A percentile compares a stretch with the other conserved stretches of the same genome.
phyloP scores from a whole-genome alignment of 2,113 vertebrate genomes.

The Semnornis frantzii region DNA sequence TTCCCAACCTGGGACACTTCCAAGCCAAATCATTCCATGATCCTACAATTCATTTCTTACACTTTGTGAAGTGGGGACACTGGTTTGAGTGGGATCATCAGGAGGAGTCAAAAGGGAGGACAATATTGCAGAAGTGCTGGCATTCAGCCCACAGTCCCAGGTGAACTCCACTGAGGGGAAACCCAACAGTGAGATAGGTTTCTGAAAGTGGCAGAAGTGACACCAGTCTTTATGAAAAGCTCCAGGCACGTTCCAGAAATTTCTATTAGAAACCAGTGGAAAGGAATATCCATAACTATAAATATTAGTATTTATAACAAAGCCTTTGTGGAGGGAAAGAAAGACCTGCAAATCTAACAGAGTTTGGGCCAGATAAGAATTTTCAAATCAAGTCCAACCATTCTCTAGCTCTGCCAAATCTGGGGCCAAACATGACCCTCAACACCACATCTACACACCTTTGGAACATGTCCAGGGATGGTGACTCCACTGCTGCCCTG shows the following conservation, averaged over 20 bases:
- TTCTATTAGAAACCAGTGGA: background rate
- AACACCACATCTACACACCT: too few relatives aligned
- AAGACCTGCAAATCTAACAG: background rate
- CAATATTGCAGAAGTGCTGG: background rate
- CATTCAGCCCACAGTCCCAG: fast-evolving
- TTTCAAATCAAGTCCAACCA: too few relatives aligned
- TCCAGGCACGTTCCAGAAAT: background rate
- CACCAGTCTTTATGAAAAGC: background rate
- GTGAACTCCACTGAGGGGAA: background rate
- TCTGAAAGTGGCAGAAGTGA: fast-evolving
- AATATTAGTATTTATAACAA: background rate
- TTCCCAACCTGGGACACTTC: too few relatives aligned
- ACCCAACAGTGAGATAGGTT: background rate
- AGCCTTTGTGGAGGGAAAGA: background rate
- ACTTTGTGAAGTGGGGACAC: background rate
- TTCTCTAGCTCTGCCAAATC: too few relatives aligned
- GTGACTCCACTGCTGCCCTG: too few relatives aligned
- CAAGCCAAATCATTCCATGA: too few relatives aligned
- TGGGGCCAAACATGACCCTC: too few relatives aligned
- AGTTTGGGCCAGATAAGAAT: too few relatives aligned
- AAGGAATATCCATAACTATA: background rate
- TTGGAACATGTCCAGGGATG: too few relatives aligned
- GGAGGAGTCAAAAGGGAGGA: background rate
- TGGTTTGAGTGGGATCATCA: background rate
- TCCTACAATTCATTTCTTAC: background rate